Conservation (phyloP, 2,888 invertebrate species). For the Volucella bombylans region DNA sequence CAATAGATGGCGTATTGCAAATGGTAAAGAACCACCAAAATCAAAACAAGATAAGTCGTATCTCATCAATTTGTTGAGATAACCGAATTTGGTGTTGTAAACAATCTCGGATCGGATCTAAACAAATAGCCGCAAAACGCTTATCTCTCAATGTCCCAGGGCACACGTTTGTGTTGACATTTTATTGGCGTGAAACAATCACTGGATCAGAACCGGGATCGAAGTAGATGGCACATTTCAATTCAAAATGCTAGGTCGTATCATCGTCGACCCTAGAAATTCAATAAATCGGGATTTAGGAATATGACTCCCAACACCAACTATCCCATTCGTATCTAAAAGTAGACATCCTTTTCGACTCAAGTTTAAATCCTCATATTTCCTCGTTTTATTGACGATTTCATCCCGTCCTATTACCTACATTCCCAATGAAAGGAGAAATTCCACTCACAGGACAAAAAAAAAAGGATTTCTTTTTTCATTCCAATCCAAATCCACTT, state of each 20-base stretch:
- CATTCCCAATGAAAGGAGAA: background rate
- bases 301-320: no score
- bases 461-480: no score
- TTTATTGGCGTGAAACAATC: constrained; percentile 10
- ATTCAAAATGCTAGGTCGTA: background rate
- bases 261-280: no score
- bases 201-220: background rate
- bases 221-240: constrained; percentile 13
- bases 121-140: background rate
- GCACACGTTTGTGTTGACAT: constrained; percentile 35
- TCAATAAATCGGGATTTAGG: background rate
- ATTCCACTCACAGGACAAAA: background rate
- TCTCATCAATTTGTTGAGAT: background rate
- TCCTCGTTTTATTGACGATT: constrained; percentile 2
- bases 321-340: background rate
- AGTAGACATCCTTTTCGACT: background rate
- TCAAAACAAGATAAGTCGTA: constrained; percentile 6
- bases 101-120: background rate
- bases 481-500: no score
- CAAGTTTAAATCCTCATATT: constrained; percentile 7
- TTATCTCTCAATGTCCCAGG: constrained; percentile 17
- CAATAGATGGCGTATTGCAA: background rate
- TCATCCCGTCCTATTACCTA: background rate
- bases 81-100: background rate
- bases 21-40: background rate